These are phyloP conservation scores for Tipula confusa DNA, from an alignment of 2,888 invertebrate species.

Conservation along the genomic window DNA sequence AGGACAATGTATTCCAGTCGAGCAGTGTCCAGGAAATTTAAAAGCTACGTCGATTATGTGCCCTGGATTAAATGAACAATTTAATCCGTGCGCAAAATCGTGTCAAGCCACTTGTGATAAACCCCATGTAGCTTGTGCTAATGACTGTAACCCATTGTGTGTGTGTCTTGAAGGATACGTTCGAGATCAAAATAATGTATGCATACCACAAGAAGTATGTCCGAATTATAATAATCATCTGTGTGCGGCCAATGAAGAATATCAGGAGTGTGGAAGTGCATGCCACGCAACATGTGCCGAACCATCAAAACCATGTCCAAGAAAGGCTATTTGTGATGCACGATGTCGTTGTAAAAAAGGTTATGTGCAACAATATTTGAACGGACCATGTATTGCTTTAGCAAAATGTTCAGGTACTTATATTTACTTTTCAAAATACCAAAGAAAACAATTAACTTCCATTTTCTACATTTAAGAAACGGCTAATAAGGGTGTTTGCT, in stretches of 20 bases:
- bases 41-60: neutral
- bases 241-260: conserved; percentile 3
- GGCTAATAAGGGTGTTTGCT: neutral
- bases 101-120: neutral
- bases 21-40: neutral
- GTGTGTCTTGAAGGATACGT: neutral
- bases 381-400: neutral
- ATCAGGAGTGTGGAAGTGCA: neutral
- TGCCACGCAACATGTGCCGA: neutral
- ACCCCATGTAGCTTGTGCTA: neutral
- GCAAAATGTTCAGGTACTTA: neutral
- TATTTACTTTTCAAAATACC: no score
- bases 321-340: neutral
- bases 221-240: neutral
- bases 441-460: neutral
- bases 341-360: neutral
- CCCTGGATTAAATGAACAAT: neutral
- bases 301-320: neutral
- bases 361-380: neutral
- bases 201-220: neutral
- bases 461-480: neutral
- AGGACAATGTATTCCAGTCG: neutral
- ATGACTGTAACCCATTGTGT: neutral
- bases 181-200: neutral
- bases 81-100: neutral